Conservation (phyloP, 2,888 invertebrate species). For the Heliconius aoede region DNA sequence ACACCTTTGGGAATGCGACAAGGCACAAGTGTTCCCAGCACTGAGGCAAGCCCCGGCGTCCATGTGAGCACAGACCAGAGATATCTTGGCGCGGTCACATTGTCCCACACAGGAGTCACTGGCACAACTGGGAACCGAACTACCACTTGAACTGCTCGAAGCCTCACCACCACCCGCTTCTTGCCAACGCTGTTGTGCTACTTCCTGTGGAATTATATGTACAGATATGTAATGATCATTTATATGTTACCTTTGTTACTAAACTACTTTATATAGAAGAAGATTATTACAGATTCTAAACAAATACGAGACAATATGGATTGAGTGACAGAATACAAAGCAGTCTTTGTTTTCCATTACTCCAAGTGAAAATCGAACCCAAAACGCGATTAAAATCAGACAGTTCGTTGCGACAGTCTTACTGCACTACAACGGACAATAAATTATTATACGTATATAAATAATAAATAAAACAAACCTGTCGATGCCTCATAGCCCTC, state of each 20-base stretch:
- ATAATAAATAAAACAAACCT: constrained; percentile 75
- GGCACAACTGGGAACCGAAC: constrained; percentile 53
- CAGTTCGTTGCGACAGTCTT: no score
- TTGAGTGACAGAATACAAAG: no score
- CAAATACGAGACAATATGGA: no score
- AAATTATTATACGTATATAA: no score
- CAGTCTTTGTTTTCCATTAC: no score
- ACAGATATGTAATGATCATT: not conserved
- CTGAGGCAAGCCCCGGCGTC: constrained; percentile 75
- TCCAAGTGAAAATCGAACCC: no score
- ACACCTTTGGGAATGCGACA: constrained; percentile 74
- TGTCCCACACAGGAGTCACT: constrained; percentile 59
- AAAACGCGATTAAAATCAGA: no score
- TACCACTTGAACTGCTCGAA: constrained; percentile 53
- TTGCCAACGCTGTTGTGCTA: constrained; percentile 71
- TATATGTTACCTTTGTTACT: no score
- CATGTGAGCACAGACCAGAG: constrained; percentile 75
- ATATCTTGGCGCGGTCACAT: constrained; percentile 66
- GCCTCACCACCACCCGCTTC: constrained; percentile 69
- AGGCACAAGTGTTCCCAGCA: constrained; percentile 69
- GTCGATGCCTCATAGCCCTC: constrained; percentile 83
- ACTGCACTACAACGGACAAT: no score
- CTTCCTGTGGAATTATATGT: constrained; percentile 61
- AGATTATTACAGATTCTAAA: no score
- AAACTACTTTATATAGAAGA: no score